Evolutionary conservation across 2,888 invertebrate species (phyloP).

Genomic region (Junonia oenone): DNA sequence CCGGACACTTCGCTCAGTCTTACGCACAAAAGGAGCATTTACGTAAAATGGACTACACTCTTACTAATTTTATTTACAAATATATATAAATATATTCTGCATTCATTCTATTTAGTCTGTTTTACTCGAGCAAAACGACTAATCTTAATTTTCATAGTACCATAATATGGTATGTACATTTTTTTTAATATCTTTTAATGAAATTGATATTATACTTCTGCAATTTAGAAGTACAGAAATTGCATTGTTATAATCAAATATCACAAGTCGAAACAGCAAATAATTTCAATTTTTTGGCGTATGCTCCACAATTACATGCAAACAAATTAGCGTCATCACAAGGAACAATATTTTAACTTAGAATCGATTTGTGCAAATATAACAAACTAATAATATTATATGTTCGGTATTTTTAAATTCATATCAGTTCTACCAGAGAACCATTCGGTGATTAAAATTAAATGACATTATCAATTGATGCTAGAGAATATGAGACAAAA

Average conservation of each 20-base stretch:
- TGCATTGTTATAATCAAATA: conserved; percentile 5
- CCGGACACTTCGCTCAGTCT: conserved; percentile 51
- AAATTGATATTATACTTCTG: conserved; percentile 6
- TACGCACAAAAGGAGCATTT: conserved; percentile 30
- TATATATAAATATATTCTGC: conserved; percentile 1
- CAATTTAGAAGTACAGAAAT: conserved; percentile 2
- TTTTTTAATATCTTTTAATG: neutral
- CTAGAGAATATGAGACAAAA: conserved; percentile 1
- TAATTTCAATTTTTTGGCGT: conserved; percentile 1
- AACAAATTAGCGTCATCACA: conserved; percentile 14
- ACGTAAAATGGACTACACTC: conserved; percentile 2
- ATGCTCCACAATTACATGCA: conserved; percentile 10
- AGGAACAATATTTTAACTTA: conserved; percentile 20
- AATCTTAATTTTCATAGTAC: conserved; percentile 2
- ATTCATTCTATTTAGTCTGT: neutral
- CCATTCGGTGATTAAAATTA: conserved; percentile 1
- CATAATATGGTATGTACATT: neutral
- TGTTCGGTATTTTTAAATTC: conserved; percentile 15
- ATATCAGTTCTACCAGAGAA: conserved; percentile 15
- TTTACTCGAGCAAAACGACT: conserved; percentile 9
- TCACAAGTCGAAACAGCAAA: neutral
- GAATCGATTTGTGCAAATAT: conserved; percentile 27
- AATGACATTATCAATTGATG: neutral
- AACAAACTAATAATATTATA: conserved; percentile 5
- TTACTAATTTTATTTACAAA: conserved; percentile 1